These are phyloP conservation scores for Silvanus unidentatus DNA, from an alignment of 2,888 invertebrate genomes.

Conservation along the genomic window DNA sequence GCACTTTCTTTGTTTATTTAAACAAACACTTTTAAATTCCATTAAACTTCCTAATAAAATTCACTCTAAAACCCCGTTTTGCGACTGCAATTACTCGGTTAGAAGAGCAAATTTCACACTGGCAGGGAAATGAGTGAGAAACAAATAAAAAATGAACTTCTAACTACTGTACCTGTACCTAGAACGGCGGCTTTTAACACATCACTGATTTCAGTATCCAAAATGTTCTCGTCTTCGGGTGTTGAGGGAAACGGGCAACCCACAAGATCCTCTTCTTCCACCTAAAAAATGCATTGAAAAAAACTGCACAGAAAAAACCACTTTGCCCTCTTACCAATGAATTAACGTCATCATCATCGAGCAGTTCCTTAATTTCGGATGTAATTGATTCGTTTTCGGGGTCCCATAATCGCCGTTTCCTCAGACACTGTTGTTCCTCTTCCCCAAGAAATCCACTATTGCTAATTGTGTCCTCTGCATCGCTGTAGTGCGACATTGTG, in stretches of 20 bases:
- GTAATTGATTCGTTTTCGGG: constrained; percentile 44
- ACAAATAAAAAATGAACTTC: constrained; percentile 20
- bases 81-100: too few species aligned
- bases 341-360: constrained; percentile 47
- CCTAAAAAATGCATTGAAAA: too few species aligned
- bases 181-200: constrained; percentile 79
- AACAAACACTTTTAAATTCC: too few species aligned
- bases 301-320: too few species aligned
- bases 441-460: constrained; percentile 34
- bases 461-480: constrained; percentile 42
- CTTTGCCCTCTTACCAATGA: constrained; percentile 44
- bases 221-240: constrained; percentile 76
- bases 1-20: too few species aligned
- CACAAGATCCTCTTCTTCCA: constrained; percentile 68
- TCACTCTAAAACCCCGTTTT: too few species aligned
- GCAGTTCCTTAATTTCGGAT: constrained; percentile 47
- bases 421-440: constrained; percentile 26
- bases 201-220: constrained; percentile 83
- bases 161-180: constrained; percentile 45
- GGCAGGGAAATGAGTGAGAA: constrained; percentile 9
- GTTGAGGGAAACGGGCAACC: constrained; percentile 82
- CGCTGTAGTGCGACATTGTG: constrained; percentile 45
- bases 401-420: constrained; percentile 44
- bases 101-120: too few species aligned
- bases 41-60: too few species aligned